Conservation (phyloP, 2,113 vertebrate genomes). For the Chloebia gouldiae region DNA sequence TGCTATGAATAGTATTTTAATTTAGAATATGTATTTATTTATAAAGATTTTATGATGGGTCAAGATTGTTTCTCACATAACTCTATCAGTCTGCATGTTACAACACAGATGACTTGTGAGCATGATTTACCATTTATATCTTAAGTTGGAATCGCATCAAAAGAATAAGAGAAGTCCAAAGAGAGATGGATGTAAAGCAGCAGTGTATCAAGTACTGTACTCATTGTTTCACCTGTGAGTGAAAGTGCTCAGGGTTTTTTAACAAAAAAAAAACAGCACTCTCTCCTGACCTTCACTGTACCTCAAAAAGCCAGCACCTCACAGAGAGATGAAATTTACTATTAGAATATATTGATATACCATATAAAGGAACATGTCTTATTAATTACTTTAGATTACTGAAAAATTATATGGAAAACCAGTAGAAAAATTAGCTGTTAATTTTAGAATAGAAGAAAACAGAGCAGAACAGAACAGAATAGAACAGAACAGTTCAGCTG, state of each 20-base stretch:
- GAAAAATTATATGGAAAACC: neutral
- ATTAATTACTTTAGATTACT: neutral
- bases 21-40: neutral
- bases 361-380: neutral
- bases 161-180: neutral
- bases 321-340: neutral
- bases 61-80: neutral
- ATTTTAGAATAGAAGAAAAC: neutral
- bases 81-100: neutral
- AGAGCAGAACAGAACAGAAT: neutral
- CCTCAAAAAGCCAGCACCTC: neutral
- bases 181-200: neutral
- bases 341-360: neutral
- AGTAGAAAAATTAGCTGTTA: neutral
- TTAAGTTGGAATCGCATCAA: neutral
- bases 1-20: neutral
- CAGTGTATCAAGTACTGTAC: neutral
- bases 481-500: neutral
- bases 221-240: neutral
- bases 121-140: neutral
- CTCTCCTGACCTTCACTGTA: neutral
- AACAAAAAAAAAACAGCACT: neutral
- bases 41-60: neutral
- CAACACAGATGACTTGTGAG: neutral
- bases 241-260: rapidly evolving